Conservation (phyloP, 1,140 invertebrate species). For the Pomacea maculata region DNA sequence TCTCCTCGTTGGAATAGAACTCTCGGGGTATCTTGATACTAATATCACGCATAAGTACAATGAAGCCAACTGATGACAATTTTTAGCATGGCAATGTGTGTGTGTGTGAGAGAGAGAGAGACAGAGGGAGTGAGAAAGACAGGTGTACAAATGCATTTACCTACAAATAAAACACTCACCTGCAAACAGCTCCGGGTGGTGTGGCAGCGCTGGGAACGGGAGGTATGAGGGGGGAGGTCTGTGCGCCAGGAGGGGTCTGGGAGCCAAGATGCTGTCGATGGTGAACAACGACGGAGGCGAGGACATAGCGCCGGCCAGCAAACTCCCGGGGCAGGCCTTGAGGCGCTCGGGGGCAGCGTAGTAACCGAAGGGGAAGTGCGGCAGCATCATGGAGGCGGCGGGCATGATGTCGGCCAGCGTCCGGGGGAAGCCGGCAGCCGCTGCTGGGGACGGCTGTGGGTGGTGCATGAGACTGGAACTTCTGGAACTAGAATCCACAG, state of each 20-base stretch:
- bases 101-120: not conserved
- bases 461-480: not conserved
- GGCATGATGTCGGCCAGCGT: conserved; percentile 24
- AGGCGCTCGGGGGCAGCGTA: conserved; percentile 36
- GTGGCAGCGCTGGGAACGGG: conserved; percentile 36
- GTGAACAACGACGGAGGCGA: conserved; percentile 42
- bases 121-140: not conserved
- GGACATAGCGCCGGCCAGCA: conserved; percentile 27
- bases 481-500: conserved; percentile 17
- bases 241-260: conserved; percentile 38
- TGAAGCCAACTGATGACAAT: not conserved
- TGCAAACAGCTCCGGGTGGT: conserved; percentile 44
- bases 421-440: not conserved
- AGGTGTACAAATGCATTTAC: conserved; percentile 8
- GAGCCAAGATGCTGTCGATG: conserved; percentile 54
- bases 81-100: not conserved
- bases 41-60: not conserved
- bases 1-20: too few species aligned
- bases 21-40: not conserved
- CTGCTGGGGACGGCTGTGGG: not conserved
- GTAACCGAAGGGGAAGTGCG: conserved; percentile 39
- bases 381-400: conserved; percentile 30
- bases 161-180: conserved; percentile 19
- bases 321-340: conserved; percentile 39
- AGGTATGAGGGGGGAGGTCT: conserved; percentile 28